Evolutionary conservation across 2,113 vertebrate genomes (phyloP).

Genomic region (Rhabdornis inornatus): DNA sequence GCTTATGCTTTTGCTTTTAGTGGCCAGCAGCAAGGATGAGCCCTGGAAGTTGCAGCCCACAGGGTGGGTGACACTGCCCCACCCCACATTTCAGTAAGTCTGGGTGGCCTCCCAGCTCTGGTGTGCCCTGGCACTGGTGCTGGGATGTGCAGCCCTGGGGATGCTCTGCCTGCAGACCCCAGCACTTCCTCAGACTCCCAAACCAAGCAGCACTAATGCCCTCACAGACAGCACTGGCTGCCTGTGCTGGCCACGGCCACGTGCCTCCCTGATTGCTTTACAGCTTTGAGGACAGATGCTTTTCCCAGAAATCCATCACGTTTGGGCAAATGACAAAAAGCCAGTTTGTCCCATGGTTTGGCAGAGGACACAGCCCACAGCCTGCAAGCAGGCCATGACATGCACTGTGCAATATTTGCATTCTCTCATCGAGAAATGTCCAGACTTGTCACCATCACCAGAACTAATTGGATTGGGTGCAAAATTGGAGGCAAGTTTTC

Average conservation of each 20-base stretch:
- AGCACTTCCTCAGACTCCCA: not conserved
- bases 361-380: not conserved
- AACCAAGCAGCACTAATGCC: accelerated
- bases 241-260: not conserved
- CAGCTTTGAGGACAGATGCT: conserved; percentile 65
- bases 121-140: not conserved
- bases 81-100: not conserved
- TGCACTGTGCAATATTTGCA: not conserved
- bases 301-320: not conserved
- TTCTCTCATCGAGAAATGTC: not conserved
- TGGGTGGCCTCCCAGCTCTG: not conserved
- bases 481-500: not conserved
- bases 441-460: conserved; percentile 1
- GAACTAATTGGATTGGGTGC: not conserved
- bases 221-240: accelerated
- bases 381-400: conserved; percentile 25
- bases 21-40: not conserved
- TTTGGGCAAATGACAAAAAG: not conserved
- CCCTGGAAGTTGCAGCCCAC: not conserved
- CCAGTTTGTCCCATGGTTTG: not conserved
- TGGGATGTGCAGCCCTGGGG: not conserved
- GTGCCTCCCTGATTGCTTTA: conserved; percentile 52
- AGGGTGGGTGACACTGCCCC: not conserved
- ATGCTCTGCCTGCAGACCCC: not conserved
- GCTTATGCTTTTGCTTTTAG: not conserved